Conservation (phyloP, 2,888 invertebrate species). For the Cybosia mesomella region DNA sequence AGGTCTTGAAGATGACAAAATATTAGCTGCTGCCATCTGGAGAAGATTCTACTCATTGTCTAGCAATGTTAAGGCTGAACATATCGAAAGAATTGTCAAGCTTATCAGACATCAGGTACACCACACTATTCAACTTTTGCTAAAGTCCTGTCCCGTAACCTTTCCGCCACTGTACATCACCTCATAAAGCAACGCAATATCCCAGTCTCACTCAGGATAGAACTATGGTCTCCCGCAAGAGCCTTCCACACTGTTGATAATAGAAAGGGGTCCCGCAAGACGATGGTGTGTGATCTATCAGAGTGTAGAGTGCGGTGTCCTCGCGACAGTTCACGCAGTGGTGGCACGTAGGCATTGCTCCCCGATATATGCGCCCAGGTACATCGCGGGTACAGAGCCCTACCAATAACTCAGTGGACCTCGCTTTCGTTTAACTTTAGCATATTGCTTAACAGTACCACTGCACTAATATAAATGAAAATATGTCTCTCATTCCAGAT, state of each 20-base stretch:
- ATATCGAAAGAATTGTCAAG: conserved; percentile 90
- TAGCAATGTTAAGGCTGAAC: conserved; percentile 88
- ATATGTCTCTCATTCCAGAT: conserved; percentile 65
- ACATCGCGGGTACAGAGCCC: too few relatives aligned
- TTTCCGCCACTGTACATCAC: not conserved
- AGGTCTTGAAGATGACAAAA: conserved; percentile 92
- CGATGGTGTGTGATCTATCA: too few relatives aligned
- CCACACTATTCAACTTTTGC: not conserved
- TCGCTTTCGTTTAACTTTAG: too few relatives aligned
- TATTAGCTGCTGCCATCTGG: conserved; percentile 95
- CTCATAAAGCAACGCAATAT: not conserved
- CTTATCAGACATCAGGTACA: conserved; percentile 92
- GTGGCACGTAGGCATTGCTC: too few relatives aligned
- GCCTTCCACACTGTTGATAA: too few relatives aligned
- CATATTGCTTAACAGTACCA: not conserved
- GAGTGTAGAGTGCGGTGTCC: too few relatives aligned
- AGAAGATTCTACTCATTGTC: conserved; percentile 91
- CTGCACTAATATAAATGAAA: not conserved
- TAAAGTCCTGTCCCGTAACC: not conserved
- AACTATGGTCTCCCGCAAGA: too few relatives aligned
- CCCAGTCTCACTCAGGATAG: not conserved
- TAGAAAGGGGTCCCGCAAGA: too few relatives aligned
- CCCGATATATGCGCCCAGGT: too few relatives aligned
- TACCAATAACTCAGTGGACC: too few relatives aligned
- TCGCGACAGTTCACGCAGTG: too few relatives aligned